Percentiles rank a stretch among this genome's conserved stretches.
Conservation (phyloP, 2,113 vertebrate species). For the Rhinoderma darwinii region DNA sequence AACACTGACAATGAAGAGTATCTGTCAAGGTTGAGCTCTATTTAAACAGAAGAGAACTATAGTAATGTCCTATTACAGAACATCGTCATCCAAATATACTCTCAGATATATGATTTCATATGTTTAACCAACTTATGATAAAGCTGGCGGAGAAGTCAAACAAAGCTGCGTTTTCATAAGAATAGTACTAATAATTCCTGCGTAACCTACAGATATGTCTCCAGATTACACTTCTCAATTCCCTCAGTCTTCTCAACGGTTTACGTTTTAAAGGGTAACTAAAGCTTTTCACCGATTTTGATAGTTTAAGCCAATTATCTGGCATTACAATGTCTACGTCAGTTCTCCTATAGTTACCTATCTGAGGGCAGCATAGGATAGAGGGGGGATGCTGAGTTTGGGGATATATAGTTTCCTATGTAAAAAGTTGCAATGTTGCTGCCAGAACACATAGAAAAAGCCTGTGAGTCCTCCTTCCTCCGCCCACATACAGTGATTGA, state of each 20-base stretch:
- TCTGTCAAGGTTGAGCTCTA: conserved; percentile 12
- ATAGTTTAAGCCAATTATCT: no score
- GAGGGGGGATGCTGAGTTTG: not conserved
- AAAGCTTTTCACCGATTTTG: no score
- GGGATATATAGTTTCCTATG: not conserved
- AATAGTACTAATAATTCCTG: not conserved
- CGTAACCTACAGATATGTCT: not conserved
- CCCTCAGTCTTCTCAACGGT: not conserved
- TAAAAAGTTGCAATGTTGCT: not conserved
- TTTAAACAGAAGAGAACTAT: not conserved
- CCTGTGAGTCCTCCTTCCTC: not conserved
- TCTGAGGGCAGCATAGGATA: not conserved
- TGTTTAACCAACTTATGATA: conserved; percentile 1
- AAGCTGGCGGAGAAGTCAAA: conserved; percentile 1
- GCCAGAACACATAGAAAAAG: not conserved
- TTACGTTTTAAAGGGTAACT: no score
- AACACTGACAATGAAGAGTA: not conserved
- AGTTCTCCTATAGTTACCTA: no score
- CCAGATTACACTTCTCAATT: no score
- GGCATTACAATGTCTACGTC: no score
- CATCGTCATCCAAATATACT: not conserved
- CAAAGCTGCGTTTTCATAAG: not conserved
- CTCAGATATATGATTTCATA: not conserved
- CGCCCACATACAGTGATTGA: not conserved
- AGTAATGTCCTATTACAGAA: not conserved